Conservation (phyloP, 2,888 invertebrate genomes). For the Electrophaes corylata region DNA sequence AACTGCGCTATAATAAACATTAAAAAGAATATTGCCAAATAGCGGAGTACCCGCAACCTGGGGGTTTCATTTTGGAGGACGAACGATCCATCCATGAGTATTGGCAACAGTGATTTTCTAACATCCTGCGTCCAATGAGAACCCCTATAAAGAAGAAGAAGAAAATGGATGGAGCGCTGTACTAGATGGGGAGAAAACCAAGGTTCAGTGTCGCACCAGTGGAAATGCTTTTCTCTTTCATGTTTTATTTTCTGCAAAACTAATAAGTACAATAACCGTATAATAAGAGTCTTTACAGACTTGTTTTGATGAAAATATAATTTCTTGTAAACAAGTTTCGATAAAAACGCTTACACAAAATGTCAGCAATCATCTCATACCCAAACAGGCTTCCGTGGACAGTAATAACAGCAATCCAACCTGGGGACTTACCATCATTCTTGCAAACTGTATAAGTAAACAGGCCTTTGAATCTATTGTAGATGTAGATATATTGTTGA, state of each 20-base stretch:
- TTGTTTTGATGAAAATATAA: conserved; percentile 27
- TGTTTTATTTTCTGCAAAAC: background rate
- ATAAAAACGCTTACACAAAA: conserved; percentile 47
- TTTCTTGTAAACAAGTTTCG: conserved; percentile 34
- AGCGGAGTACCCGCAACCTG: too few species aligned
- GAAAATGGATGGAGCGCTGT: too few species aligned
- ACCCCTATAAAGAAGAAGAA: too few species aligned
- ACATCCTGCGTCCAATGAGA: too few species aligned
- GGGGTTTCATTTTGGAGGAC: too few species aligned
- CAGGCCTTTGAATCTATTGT: too few species aligned
- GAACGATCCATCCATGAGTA: too few species aligned
- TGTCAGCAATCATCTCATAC: conserved; percentile 43
- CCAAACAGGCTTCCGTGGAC: conserved; percentile 46
- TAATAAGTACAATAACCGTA: background rate
- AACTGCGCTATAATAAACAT: background rate
- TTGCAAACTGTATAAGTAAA: background rate
- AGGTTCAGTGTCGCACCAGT: too few species aligned
- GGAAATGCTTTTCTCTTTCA: too few species aligned
- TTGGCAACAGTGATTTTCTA: too few species aligned
- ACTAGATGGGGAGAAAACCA: too few species aligned
- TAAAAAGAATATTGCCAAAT: background rate
- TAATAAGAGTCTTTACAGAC: conserved; percentile 16
- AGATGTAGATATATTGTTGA: too few species aligned
- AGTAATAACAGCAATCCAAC: conserved; percentile 55
- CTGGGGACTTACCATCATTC: conserved; percentile 16